A percentile compares a stretch with the other conserved stretches of the same genome.
Evolutionary conservation across 2,797 vertebrate species (phyloP).

Genomic region (Platalea minor): DNA sequence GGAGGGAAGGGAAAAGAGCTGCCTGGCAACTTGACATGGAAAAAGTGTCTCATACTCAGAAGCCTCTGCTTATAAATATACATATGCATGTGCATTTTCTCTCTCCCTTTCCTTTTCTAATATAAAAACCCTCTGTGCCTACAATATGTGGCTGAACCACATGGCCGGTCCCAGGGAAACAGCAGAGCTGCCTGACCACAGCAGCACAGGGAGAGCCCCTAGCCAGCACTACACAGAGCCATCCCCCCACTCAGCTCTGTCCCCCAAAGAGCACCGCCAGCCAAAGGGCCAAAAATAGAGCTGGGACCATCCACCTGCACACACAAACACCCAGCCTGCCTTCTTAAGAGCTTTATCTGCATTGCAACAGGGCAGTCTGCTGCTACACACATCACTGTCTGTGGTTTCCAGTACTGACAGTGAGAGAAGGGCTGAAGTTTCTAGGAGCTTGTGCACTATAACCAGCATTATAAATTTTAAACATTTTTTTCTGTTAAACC

Average conservation of each 20-base stretch:
- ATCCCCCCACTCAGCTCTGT: fast-evolving
- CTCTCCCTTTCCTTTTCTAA: neutral
- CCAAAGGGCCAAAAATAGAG: neutral
- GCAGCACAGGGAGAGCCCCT: fast-evolving
- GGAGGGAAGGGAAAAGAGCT: neutral
- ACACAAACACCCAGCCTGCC: neutral
- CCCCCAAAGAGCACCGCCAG: neutral
- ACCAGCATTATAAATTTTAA: neutral
- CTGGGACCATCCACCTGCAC: fast-evolving
- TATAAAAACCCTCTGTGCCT: conserved; percentile 35
- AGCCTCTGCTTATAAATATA: neutral
- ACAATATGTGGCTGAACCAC: neutral
- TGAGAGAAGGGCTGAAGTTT: neutral
- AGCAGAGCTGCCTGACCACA: fast-evolving
- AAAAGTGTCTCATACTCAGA: conserved; percentile 32
- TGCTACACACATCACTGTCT: neutral
- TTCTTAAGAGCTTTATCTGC: neutral
- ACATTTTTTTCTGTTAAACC: neutral
- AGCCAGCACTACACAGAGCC: neutral
- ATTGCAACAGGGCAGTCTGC: fast-evolving
- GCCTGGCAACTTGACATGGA: conserved; percentile 29
- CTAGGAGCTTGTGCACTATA: neutral
- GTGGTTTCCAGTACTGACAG: neutral
- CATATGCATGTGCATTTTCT: neutral
- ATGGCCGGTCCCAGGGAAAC: neutral